Conservation (phyloP, 2,797 vertebrate genomes). For the Cyclura pinguis region DNA sequence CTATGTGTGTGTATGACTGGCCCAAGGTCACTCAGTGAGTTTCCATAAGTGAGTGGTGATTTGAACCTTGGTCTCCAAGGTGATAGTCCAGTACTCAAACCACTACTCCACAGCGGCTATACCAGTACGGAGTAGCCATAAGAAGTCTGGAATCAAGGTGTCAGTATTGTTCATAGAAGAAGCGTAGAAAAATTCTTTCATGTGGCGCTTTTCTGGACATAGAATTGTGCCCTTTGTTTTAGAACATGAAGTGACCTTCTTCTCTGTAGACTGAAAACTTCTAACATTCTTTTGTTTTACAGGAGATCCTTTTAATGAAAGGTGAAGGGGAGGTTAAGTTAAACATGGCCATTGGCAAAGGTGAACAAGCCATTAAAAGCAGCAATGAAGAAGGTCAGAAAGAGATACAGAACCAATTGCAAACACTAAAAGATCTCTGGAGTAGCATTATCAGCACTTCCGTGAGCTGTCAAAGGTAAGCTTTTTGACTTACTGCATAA, state of each 20-base stretch:
- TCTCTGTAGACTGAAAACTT: slow-evolving; percentile 33
- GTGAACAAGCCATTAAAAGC: slow-evolving; percentile 91
- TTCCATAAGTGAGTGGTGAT: no score
- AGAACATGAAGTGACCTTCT: slow-evolving; percentile 26
- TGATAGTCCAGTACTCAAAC: no score
- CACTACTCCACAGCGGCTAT: no score
- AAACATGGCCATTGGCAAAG: slow-evolving; percentile 97
- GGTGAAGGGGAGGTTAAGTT: slow-evolving; percentile 96
- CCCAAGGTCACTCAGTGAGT: no score
- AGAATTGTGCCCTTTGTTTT: background rate
- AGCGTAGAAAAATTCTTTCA: background rate
- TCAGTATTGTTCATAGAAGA: background rate
- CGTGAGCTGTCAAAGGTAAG: slow-evolving; percentile 90
- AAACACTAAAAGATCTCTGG: slow-evolving; percentile 90
- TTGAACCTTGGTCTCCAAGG: no score
- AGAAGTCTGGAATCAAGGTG: background rate
- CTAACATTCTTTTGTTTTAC: slow-evolving; percentile 37
- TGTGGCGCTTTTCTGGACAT: background rate
- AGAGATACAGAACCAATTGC: slow-evolving; percentile 87
- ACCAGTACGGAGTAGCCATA: background rate
- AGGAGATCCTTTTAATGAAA: slow-evolving; percentile 97
- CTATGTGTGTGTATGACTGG: no score
- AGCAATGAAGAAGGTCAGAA: slow-evolving; percentile 89
- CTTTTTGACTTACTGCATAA: background rate
- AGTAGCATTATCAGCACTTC: slow-evolving; percentile 88